A percentile compares a stretch with the other conserved stretches of the same genome.
phyloP scores from a whole-genome alignment of 2,888 invertebrate genomes.

The Tinea pellionella region DNA sequence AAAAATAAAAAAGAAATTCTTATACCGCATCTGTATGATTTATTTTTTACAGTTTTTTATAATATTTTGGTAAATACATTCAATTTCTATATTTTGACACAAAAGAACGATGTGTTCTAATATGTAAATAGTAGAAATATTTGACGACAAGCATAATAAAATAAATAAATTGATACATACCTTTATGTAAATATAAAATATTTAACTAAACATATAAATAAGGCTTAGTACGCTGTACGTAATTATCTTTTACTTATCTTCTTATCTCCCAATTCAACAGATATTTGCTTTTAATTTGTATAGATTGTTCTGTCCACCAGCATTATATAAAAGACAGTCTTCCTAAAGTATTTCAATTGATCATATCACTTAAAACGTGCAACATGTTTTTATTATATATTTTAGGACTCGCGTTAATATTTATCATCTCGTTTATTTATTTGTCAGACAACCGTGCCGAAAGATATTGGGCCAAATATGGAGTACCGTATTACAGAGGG shows the following conservation, averaged over 20 bases:
- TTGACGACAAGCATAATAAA: no score
- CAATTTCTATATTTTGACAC: no score
- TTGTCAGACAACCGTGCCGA: not conserved
- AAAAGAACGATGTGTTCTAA: no score
- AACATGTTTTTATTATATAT: not conserved
- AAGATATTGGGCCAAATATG: not conserved
- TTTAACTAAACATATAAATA: no score
- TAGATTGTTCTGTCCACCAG: not conserved
- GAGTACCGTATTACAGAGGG: not conserved
- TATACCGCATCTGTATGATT: no score
- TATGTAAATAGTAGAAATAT: no score
- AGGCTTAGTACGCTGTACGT: no score
- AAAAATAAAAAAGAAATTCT: no score
- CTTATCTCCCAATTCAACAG: not conserved
- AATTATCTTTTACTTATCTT: not conserved
- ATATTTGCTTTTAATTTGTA: not conserved
- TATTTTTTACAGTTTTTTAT: no score
- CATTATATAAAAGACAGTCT: not conserved
- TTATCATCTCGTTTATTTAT: not conserved
- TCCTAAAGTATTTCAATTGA: not conserved
- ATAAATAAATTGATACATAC: no score
- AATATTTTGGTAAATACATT: no score
- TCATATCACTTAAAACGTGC: not conserved
- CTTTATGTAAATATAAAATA: no score
- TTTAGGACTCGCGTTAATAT: not conserved